These are phyloP conservation scores for Drosophila paranaensis DNA, from an alignment of 2,888 invertebrate species.

Conservation along the genomic window DNA sequence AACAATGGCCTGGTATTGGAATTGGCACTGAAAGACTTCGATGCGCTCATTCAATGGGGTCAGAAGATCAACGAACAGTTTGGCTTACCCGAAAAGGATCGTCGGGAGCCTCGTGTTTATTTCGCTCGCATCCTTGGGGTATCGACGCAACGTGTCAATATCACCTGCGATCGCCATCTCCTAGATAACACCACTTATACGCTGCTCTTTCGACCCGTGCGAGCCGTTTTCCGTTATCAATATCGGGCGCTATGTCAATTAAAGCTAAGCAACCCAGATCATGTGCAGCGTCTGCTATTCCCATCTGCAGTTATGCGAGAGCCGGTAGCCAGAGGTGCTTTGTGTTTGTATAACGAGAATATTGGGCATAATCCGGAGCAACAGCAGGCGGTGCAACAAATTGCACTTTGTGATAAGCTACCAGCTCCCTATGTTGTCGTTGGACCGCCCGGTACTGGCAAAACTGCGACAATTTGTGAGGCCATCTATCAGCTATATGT, in stretches of 20 bases:
- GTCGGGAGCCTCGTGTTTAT: constrained; percentile 57
- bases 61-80: constrained; percentile 43
- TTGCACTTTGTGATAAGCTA: constrained; percentile 85
- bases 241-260: constrained; percentile 76
- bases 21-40: constrained; percentile 59
- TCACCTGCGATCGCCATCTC: constrained; percentile 64
- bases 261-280: constrained; percentile 14
- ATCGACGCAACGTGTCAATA: constrained; percentile 64
- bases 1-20: constrained; percentile 50
- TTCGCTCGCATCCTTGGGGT: constrained; percentile 67
- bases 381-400: constrained; percentile 88
- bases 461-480: constrained; percentile 90
- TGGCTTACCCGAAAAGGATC: constrained; percentile 46
- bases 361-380: constrained; percentile 87
- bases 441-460: constrained; percentile 89
- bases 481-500: constrained; percentile 87
- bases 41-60: constrained; percentile 54
- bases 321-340: constrained; percentile 8
- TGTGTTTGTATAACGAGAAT: constrained; percentile 41
- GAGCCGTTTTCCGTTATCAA: constrained; percentile 76
- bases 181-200: constrained; percentile 57
- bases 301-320: constrained; percentile 29
- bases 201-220: constrained; percentile 72
- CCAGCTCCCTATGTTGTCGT: constrained; percentile 92
- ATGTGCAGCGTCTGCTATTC: constrained; percentile 64